Evolutionary conservation across 53 echinoderm and acorn worm genomes (phyloP).

Genomic region (Antedon mediterranea): DNA sequence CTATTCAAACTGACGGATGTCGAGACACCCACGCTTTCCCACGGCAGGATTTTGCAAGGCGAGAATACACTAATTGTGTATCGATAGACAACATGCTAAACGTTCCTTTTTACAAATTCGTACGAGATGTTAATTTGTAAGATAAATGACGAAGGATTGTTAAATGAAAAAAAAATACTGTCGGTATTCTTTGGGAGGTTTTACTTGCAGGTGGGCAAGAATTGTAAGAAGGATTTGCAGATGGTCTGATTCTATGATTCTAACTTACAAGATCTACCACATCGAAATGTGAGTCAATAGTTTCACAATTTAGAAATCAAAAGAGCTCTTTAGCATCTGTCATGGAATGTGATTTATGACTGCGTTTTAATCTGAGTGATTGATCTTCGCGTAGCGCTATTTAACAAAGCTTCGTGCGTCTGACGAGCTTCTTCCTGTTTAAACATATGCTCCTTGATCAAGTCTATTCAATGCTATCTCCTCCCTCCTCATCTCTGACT

Average conservation of each 20-base stretch:
- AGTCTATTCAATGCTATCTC: background rate
- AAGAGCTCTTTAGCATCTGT: background rate
- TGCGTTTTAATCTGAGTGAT: background rate
- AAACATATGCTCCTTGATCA: slow-evolving; percentile 1
- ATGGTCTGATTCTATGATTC: background rate
- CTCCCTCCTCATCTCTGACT: background rate
- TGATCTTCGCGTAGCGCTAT: background rate
- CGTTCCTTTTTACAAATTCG: slow-evolving; percentile 1
- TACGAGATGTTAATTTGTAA: background rate
- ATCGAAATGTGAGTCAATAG: background rate
- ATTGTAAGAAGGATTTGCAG: background rate
- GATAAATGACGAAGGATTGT: slow-evolving; percentile 1
- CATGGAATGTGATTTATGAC: background rate
- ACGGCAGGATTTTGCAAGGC: background rate
- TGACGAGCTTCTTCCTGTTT: background rate
- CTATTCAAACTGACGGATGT: background rate
- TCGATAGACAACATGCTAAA: background rate
- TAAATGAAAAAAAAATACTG: background rate
- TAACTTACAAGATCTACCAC: background rate
- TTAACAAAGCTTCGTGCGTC: slow-evolving; percentile 1
- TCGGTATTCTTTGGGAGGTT: background rate
- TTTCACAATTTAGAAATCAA: slow-evolving; percentile 1
- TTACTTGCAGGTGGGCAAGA: background rate
- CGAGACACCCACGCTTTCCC: background rate
- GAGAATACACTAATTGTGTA: background rate